These are phyloP conservation scores for Lycaon pictus DNA, from an alignment of 2,113 vertebrate genomes.

Conservation along the genomic window DNA sequence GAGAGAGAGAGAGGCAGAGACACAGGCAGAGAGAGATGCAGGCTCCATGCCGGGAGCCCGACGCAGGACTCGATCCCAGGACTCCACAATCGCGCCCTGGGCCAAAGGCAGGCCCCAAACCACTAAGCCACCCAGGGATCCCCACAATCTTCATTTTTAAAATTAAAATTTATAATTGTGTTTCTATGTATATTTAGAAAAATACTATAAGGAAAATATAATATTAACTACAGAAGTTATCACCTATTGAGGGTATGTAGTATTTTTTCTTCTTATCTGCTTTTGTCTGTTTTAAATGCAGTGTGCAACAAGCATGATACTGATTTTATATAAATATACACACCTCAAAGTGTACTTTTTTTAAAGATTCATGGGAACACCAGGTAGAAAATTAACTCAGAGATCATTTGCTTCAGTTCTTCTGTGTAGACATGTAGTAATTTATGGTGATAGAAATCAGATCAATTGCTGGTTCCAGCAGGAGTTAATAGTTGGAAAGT, in stretches of 20 bases:
- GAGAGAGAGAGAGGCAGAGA: too few relatives aligned
- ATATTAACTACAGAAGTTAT: neutral
- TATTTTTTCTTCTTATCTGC: neutral
- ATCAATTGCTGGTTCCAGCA: neutral
- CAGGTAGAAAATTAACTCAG: neutral
- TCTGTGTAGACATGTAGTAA: neutral
- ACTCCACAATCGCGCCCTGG: too few relatives aligned
- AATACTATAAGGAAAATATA: neutral
- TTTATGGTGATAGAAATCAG: neutral
- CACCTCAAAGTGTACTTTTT: neutral
- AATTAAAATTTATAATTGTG: neutral
- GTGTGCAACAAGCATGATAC: neutral
- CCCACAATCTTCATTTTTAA: slow-evolving; percentile 16
- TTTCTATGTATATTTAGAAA: neutral
- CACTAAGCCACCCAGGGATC: too few relatives aligned
- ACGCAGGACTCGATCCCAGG: too few relatives aligned
- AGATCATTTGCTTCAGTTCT: neutral
- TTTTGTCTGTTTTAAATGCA: neutral
- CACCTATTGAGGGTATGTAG: neutral
- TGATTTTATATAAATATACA: neutral
- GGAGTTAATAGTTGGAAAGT: neutral
- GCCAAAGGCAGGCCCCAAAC: too few relatives aligned
- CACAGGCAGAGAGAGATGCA: too few relatives aligned
- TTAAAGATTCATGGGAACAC: neutral
- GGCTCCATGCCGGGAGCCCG: too few relatives aligned